Evolutionary conservation across 2,888 invertebrate genomes (phyloP).

Genomic region (Agriopis leucophaearia): DNA sequence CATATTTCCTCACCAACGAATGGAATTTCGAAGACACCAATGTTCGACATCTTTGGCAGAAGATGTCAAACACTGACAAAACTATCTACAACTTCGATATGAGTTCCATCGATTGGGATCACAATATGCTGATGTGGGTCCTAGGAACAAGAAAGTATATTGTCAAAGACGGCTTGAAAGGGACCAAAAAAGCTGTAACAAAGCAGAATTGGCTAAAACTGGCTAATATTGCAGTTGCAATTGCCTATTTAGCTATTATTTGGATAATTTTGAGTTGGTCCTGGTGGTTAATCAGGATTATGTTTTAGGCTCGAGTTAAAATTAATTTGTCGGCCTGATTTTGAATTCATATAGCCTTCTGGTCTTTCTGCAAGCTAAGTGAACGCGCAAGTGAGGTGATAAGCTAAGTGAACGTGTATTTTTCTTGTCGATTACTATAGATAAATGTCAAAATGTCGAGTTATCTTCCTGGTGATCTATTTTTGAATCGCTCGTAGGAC

Average conservation of each 20-base stretch:
- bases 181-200: slow-evolving; percentile 5
- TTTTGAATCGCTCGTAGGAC: no score
- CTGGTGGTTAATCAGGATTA: not conserved
- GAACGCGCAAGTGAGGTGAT: no score
- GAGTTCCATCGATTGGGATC: slow-evolving; percentile 12
- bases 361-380: no score
- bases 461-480: no score
- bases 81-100: slow-evolving; percentile 37
- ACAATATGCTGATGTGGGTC: slow-evolving; percentile 11
- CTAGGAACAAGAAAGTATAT: slow-evolving; percentile 6
- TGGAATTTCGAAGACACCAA: slow-evolving; percentile 40
- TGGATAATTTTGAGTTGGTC: not conserved
- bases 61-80: slow-evolving; percentile 30
- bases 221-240: not conserved
- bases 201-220: slow-evolving; percentile 5
- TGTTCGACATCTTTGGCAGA: slow-evolving; percentile 12
- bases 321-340: no score
- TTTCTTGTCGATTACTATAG: no score
- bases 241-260: not conserved
- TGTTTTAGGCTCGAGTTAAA: not conserved
- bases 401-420: no score
- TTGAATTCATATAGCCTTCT: no score
- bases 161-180: slow-evolving; percentile 29
- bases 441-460: no score
- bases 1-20: slow-evolving; percentile 28